phyloP scores from a whole-genome alignment of 2,113 vertebrate species.

The Phalacrocorax pelagicus region DNA sequence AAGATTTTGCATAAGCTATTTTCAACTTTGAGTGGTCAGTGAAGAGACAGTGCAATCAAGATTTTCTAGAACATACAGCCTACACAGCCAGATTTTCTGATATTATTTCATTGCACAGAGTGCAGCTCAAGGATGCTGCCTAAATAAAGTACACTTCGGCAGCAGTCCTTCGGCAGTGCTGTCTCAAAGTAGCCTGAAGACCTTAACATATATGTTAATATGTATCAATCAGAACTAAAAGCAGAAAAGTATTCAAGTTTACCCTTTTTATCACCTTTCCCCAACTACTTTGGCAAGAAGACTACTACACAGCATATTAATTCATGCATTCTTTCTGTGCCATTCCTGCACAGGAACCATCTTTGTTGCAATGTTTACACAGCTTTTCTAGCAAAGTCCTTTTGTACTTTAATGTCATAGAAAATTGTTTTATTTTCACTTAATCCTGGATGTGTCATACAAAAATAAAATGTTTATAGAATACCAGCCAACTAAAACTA shows the following conservation, averaged over 20 bases:
- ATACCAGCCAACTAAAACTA: not conserved
- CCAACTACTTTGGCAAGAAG: not conserved
- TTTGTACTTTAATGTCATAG: not conserved
- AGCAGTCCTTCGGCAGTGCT: not conserved
- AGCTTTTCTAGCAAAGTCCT: not conserved
- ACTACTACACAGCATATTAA: not conserved
- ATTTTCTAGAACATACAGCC: not conserved
- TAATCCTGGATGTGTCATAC: not conserved
- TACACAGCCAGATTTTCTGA: not conserved
- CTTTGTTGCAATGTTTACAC: not conserved
- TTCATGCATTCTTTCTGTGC: not conserved
- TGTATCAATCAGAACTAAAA: not conserved
- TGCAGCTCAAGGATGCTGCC: not conserved
- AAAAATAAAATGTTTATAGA: not conserved
- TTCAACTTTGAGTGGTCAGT: slow-evolving; percentile 21
- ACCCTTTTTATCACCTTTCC: not conserved
- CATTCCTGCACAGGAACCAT: not conserved
- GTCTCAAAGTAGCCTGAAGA: not conserved
- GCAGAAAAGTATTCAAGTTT: not conserved
- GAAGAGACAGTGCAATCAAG: not conserved
- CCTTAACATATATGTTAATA: not conserved
- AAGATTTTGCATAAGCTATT: slow-evolving; percentile 7
- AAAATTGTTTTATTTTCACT: not conserved
- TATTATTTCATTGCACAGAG: not conserved
- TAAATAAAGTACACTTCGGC: not conserved